These are phyloP conservation scores for Platerodrilus igneus DNA, from an alignment of 2,888 invertebrate species.

Conservation along the genomic window DNA sequence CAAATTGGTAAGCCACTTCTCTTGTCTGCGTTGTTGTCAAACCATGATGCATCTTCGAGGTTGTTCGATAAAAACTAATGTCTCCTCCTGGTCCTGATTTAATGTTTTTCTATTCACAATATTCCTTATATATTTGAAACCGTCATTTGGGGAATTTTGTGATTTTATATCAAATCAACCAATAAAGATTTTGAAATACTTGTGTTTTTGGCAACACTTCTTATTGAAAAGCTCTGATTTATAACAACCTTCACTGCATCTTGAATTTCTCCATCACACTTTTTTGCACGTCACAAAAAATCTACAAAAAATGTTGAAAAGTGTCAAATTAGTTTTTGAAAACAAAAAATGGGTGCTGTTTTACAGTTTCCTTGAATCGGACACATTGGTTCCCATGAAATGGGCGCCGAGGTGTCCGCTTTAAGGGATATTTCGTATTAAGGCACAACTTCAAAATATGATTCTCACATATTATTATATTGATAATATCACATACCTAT, in stretches of 20 bases:
- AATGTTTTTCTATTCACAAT: conserved; percentile 3
- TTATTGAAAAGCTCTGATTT: conserved; percentile 20
- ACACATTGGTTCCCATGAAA: conserved; percentile 2
- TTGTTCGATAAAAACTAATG: conserved; percentile 12
- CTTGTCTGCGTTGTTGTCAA: conserved; percentile 20
- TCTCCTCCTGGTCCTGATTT: conserved; percentile 10
- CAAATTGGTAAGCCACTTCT: conserved; percentile 14
- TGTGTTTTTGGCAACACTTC: conserved; percentile 19
- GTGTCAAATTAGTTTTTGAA: conserved; percentile 1
- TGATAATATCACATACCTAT: conserved; percentile 2
- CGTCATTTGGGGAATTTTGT: conserved; percentile 1
- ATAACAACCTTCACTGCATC: conserved; percentile 12
- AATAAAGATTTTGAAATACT: conserved; percentile 18
- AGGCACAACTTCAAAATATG: conserved; percentile 2
- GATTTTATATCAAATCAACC: not conserved
- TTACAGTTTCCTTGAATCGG: conserved; percentile 1
- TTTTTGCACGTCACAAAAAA: conserved; percentile 2
- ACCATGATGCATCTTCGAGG: conserved; percentile 16
- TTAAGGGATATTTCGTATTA: not conserved
- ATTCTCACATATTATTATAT: not conserved
- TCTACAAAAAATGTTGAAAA: conserved; percentile 1
- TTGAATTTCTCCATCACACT: conserved; percentile 4
- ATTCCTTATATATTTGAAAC: conserved; percentile 1
- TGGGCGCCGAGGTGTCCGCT: no score
- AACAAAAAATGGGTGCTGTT: conserved; percentile 1